Evolutionary conservation across 2,797 vertebrate genomes (phyloP).

Genomic region (Lacerta viridis): DNA sequence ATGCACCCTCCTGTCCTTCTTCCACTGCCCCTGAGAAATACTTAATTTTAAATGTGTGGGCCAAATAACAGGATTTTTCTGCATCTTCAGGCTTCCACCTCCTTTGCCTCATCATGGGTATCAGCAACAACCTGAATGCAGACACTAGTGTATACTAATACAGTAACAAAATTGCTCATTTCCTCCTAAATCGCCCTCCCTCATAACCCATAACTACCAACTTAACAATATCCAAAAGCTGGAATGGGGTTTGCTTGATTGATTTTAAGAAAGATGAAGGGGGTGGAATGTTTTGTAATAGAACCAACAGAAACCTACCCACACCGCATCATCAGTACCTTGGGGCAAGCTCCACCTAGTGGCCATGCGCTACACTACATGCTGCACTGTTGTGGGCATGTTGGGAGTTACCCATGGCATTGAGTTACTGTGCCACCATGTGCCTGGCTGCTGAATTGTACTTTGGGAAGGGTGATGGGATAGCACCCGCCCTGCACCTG

Average conservation of each 20-base stretch:
- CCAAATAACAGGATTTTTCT: not conserved
- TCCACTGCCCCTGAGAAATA: not conserved
- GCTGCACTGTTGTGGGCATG: not conserved
- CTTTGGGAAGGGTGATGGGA: not conserved
- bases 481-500: too few species aligned
- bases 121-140: too few species aligned
- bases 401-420: not conserved
- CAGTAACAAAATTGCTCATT: not conserved
- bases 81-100: not conserved
- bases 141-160: not conserved
- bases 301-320: not conserved
- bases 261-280: not conserved
- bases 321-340: not conserved
- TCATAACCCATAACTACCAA: not conserved
- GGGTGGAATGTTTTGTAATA: not conserved
- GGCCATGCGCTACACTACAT: not conserved
- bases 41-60: not conserved
- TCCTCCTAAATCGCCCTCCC: not conserved
- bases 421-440: not conserved
- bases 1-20: not conserved
- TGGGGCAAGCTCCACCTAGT: slow-evolving; percentile 5
- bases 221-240: not conserved
- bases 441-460: not conserved
- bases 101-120: not conserved
- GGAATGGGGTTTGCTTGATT: too few species aligned